Base-by-base conservation (phyloP, 2,113 vertebrate genomes). In the Toxostoma redivivum region DNA sequence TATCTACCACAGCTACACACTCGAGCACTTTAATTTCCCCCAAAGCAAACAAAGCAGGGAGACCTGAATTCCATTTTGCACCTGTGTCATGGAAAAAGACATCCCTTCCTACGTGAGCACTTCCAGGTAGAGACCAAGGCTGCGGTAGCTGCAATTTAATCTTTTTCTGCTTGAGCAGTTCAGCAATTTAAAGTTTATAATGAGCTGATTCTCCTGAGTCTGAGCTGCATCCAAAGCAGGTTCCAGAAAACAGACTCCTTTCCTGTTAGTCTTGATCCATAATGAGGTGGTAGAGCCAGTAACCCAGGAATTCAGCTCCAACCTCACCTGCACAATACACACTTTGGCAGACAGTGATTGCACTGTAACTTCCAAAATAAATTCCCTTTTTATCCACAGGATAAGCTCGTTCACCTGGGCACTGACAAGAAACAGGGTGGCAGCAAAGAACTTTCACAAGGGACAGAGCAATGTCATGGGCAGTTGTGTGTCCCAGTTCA, bases 191-290 rank as follows among this genome's bases (percentile, higher is more conserved):
- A 89, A 65, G 54, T 90, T 93, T 50, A 76, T 72, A 82, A 97
- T 66, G 87, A 44, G 67, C 78, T 45, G 70, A 85, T 87, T 91
- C 62, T 85, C 71, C 4, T 10, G 40, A 90, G 31, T 47, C 85
- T 90, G 81, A 96, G 69, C 66, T 57, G 89, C 54, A 85, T 73
- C 89, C 81, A 91, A 89, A 91, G 87, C 85, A 90, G 69, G 62
- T 61, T 80, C 57, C 66, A 89, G 74, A 58, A 83, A 94, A 88
- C 2, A 81, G 33, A 44, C 14, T 92, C 77, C 57, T 56, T 88
- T 85, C 90, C 88, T 83, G 60, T 74, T 45, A 82, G 60, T 44
- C 84, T 22, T 30, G 74, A 80, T 85, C 62, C 24, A 17, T 66
- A 85, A 94, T 38, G 42, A 95, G 64, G 72, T 56, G 51, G 85